These are phyloP conservation scores for Xylophagus ater DNA, from an alignment of 2,888 invertebrate genomes.

Conservation along the genomic window DNA sequence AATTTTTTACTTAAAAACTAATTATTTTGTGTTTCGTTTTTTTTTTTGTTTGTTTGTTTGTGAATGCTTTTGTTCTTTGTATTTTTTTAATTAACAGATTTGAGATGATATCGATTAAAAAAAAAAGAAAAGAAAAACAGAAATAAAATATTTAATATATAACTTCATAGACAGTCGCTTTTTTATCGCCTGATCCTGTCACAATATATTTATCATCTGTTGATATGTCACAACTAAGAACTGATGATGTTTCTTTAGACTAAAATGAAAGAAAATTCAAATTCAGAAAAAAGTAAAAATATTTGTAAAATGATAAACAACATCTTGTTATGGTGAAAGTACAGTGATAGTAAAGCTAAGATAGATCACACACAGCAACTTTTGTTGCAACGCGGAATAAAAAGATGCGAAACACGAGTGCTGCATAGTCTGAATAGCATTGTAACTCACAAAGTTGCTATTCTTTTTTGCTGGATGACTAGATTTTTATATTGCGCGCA, in stretches of 20 bases:
- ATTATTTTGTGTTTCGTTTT: slow-evolving; percentile 13
- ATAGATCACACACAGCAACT: too few relatives aligned
- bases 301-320: too few relatives aligned
- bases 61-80: slow-evolving; percentile 5
- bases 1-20: slow-evolving; percentile 16
- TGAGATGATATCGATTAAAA: too few relatives aligned
- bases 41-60: slow-evolving; percentile 8
- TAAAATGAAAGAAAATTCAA: slow-evolving; percentile 32
- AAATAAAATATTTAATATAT: slow-evolving; percentile 50
- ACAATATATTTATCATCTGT: slow-evolving; percentile 96
- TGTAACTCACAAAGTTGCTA: too few relatives aligned
- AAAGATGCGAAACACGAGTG: too few relatives aligned
- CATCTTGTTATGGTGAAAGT: too few relatives aligned
- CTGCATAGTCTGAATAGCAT: too few relatives aligned
- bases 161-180: slow-evolving; percentile 95
- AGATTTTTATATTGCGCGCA: too few relatives aligned
- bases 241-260: slow-evolving; percentile 95
- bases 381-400: too few relatives aligned
- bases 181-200: slow-evolving; percentile 96
- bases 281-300: neutral
- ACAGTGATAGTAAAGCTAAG: too few relatives aligned
- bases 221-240: slow-evolving; percentile 96
- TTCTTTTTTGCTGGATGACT: too few relatives aligned
- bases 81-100: too few relatives aligned
- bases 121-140: neutral